Base-by-base conservation (phyloP, 2,113 vertebrate species). In the Ornithorhynchus anatinus region DNA sequence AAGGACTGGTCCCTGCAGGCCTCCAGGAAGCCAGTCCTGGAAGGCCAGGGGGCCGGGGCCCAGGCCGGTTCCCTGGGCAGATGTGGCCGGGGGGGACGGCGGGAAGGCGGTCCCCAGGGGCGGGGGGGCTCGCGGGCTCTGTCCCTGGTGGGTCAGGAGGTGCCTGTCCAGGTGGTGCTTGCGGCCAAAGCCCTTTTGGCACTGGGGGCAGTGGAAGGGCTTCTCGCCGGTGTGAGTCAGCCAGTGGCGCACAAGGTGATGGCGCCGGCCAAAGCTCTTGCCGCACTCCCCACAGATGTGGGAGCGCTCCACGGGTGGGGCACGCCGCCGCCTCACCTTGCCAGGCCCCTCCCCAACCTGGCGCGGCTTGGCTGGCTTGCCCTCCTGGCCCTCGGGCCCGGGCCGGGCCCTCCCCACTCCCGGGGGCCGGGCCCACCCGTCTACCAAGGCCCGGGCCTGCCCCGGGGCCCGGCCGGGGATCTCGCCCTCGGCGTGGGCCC, bases 211-310 rank as follows among this genome's bases (percentile, higher is more conserved):
- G 31, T 84, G 80, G 75, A 87, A 87, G 57, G 86, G 86, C 48
- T 85, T 87, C 69, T 87, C 86, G 40, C 82, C 85, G 0, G 85
- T 87, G 4, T 87, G 85, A 19, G 85, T 87, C 29, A 85, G 65
- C 82, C 83, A 85, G 66, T 87, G 85, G 65, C 85, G 77, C 51
- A 85, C 83, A 5, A 87, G 66, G 63, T 85, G 82, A 52, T 85
- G 82, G 62, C 82, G 75, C 15, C 82, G 65, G 51, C 82, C 85
- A 65, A 87, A 87, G 60, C 82, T 82, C 74, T 82, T 87, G 37
- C 85, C 87, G 37, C 89, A 91, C 31, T 89, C 84, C 0, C 81
- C 82, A 70, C 89, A 91, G 68, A 82, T 68, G 0, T 89, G 87
- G 44, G 83, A 70, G 36, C 75, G 82, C 2, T 80, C 77, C 52